Percentiles rank a stretch among this genome's conserved stretches.
phyloP scores from a whole-genome alignment of 2,888 invertebrate species.

The Synergus umbraculus region DNA sequence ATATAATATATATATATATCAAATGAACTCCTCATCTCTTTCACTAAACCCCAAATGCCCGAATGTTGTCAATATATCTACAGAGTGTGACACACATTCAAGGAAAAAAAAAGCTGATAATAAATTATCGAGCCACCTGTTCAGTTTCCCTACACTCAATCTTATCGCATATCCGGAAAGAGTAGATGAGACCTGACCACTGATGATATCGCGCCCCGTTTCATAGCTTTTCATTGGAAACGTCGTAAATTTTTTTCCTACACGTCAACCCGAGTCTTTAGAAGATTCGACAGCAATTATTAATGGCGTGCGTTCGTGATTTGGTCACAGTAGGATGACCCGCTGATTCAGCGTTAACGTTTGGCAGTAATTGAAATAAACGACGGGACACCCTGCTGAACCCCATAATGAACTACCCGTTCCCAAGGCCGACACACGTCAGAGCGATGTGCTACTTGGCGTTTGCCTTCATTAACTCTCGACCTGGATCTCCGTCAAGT shows the following conservation, averaged over 20 bases:
- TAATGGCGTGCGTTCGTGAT: conserved; percentile 55
- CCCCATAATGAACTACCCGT: conserved; percentile 65
- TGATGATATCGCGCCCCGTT: not conserved
- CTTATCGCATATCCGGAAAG: conserved; percentile 1
- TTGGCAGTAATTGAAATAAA: conserved; percentile 67
- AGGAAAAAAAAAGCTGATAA: not conserved
- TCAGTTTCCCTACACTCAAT: not conserved
- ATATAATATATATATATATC: not conserved
- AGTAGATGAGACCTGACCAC: not conserved
- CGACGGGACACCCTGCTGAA: conserved; percentile 58
- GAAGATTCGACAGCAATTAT: conserved; percentile 45
- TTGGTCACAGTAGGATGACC: conserved; percentile 41
- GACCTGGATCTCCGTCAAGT: conserved; percentile 38
- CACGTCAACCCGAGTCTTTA: not conserved
- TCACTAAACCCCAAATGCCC: not conserved
- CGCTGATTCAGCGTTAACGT: conserved; percentile 62
- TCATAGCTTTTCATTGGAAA: not conserved
- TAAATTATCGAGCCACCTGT: not conserved
- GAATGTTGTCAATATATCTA: not conserved
- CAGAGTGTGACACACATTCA: not conserved
- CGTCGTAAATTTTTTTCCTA: conserved; percentile 1
- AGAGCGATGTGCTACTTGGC: conserved; percentile 53
- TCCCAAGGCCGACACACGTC: conserved; percentile 64
- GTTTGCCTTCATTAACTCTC: conserved; percentile 55
- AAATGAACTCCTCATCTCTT: not conserved